Conservation (phyloP, 2,888 invertebrate species). For the Agapostemon virescens region DNA sequence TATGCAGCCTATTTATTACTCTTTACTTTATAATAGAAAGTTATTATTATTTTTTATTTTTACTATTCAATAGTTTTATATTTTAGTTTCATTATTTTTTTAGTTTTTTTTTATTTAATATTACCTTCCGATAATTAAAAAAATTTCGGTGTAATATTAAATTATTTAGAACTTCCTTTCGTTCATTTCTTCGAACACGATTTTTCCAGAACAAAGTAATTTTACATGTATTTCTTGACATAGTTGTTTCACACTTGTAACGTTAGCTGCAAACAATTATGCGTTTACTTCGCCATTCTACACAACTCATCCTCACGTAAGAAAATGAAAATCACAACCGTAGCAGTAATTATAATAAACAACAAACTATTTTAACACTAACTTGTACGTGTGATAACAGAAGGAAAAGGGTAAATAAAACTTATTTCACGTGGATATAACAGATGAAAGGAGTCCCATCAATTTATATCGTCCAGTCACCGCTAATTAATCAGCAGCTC, state of each 20-base stretch:
- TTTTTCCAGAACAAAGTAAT: neutral
- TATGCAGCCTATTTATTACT: too few relatives aligned
- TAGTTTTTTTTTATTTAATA: too few relatives aligned
- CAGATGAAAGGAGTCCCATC: neutral
- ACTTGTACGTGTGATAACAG: neutral
- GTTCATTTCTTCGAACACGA: neutral
- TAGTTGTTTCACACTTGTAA: neutral
- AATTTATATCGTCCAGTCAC: neutral
- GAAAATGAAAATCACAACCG: neutral
- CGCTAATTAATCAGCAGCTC: constrained; percentile 32
- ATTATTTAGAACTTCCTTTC: neutral
- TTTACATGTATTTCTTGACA: neutral
- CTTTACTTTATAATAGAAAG: too few relatives aligned
- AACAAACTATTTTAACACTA: neutral
- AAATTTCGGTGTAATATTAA: neutral
- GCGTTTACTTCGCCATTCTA: neutral
- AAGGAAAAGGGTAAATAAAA: neutral
- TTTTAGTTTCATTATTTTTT: too few relatives aligned
- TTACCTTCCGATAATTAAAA: too few relatives aligned
- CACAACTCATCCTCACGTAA: neutral
- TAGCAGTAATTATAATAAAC: neutral
- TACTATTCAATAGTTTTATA: too few relatives aligned
- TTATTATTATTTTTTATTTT: too few relatives aligned
- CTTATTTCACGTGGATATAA: neutral
- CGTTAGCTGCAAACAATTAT: neutral